Evolutionary conservation across 2,113 vertebrate species (phyloP).

Genomic region (Axis porcinus): DNA sequence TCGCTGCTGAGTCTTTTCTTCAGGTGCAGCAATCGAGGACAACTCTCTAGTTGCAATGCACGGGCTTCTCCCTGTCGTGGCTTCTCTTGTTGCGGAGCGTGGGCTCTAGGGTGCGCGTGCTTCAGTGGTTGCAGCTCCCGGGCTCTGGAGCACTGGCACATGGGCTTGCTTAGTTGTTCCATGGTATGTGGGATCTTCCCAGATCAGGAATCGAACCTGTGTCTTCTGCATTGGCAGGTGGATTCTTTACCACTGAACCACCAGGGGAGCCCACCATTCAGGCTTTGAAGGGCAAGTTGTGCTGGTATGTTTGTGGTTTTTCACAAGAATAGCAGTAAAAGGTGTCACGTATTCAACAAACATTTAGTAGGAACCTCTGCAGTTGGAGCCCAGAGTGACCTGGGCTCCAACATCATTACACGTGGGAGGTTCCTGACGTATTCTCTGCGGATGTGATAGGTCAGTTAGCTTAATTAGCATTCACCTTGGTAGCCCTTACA

Average conservation of each 20-base stretch:
- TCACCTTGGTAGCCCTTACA: not conserved
- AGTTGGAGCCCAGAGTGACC: not conserved
- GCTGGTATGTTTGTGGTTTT: not conserved
- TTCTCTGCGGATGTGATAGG: not conserved
- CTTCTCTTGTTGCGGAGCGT: not conserved
- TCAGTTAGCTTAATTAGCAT: not conserved
- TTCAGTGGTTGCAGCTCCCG: not conserved
- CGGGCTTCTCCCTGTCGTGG: not conserved
- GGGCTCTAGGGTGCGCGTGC: rapidly evolving
- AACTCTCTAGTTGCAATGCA: rapidly evolving
- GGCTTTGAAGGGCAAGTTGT: not conserved
- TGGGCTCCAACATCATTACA: not conserved
- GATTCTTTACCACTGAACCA: not conserved
- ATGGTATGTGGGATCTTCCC: not conserved
- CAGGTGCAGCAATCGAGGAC: not conserved
- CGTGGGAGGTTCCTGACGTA: not conserved
- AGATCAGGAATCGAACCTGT: not conserved
- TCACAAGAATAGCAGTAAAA: not conserved
- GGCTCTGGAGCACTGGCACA: not conserved
- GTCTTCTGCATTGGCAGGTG: not conserved
- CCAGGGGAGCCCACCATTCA: not conserved
- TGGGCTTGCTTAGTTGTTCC: not conserved
- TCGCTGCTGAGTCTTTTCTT: not conserved
- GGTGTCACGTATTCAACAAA: not conserved
- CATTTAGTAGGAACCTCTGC: not conserved